Evolutionary conservation across 1,140 invertebrate species (phyloP).

Genomic region (Drosophila quadrilineata): DNA sequence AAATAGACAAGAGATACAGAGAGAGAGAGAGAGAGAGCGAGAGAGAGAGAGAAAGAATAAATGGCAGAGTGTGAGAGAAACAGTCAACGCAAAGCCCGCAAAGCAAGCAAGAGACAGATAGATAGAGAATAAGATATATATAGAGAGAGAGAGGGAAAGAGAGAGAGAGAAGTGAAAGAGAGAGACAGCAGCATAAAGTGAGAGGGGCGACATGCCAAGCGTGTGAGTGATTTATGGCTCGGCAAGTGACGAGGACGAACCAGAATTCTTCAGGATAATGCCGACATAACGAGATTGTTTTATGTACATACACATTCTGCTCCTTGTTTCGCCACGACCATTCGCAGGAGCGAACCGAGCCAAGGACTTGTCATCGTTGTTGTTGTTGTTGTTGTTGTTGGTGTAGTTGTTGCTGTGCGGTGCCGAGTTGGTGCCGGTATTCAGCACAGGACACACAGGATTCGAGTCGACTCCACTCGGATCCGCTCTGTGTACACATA

Average conservation of each 20-base stretch:
- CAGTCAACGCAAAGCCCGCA: conserved; percentile 37
- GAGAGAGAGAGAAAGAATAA: too few species aligned
- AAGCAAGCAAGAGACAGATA: conserved; percentile 43
- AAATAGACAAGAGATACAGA: background rate
- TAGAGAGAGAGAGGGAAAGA: background rate
- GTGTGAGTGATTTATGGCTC: conserved; percentile 80
- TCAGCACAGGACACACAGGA: background rate
- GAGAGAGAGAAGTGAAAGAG: conserved; percentile 3
- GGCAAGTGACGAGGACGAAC: conserved; percentile 79
- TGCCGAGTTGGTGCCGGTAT: conserved; percentile 13
- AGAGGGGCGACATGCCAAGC: conserved; percentile 65
- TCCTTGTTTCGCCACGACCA: conserved; percentile 48
- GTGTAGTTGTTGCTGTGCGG: conserved; percentile 31
- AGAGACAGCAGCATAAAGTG: conserved; percentile 10
- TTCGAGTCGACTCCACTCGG: conserved; percentile 12
- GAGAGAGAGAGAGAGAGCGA: background rate
- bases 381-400: conserved; percentile 27
- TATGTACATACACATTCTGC: conserved; percentile 74
- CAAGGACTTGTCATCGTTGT: conserved; percentile 11
- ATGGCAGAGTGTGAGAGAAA: conserved; percentile 5
- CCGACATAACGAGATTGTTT: conserved; percentile 81
- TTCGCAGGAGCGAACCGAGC: background rate
- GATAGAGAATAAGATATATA: conserved; percentile 1
- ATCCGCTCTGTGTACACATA: conserved; percentile 50
- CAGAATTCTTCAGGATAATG: conserved; percentile 81